These are phyloP conservation scores for Nyctereutes procyonoides DNA, from an alignment of 2,113 vertebrate species.

Conservation along the genomic window DNA sequence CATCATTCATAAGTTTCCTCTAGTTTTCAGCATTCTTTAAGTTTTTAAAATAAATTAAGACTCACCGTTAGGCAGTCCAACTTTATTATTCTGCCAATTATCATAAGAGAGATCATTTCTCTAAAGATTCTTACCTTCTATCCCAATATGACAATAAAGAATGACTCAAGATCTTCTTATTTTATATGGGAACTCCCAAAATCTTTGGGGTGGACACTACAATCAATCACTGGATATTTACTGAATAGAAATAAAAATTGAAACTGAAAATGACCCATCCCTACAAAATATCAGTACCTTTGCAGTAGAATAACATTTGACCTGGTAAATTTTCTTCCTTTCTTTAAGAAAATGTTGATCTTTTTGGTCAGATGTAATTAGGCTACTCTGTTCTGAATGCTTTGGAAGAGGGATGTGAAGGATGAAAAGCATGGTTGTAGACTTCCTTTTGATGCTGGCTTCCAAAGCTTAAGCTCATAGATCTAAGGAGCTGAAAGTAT, in stretches of 20 bases:
- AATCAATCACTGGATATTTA: not conserved
- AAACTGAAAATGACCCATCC: not conserved
- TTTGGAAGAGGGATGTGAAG: not conserved
- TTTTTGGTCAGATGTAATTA: not conserved
- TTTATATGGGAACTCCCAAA: not conserved
- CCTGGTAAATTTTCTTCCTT: not conserved
- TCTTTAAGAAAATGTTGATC: not conserved
- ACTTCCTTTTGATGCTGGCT: not conserved
- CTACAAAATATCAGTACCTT: not conserved
- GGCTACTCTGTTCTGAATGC: not conserved
- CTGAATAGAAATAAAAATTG: not conserved
- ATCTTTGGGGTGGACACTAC: not conserved
- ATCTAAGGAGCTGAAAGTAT: not conserved
- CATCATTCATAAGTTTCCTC: not conserved
- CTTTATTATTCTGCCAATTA: not conserved
- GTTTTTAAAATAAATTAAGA: not conserved
- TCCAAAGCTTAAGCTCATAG: constrained; percentile 36
- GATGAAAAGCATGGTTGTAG: not conserved
- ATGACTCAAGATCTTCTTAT: not conserved
- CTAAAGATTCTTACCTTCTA: not conserved
- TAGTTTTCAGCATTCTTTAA: not conserved
- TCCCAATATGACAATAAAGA: not conserved
- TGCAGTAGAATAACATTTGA: not conserved
- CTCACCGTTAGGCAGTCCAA: not conserved
- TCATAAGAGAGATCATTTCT: not conserved